These are phyloP conservation scores for Oceanodroma leucorhoa DNA, from an alignment of 2,797 vertebrate genomes.

Conservation along the genomic window DNA sequence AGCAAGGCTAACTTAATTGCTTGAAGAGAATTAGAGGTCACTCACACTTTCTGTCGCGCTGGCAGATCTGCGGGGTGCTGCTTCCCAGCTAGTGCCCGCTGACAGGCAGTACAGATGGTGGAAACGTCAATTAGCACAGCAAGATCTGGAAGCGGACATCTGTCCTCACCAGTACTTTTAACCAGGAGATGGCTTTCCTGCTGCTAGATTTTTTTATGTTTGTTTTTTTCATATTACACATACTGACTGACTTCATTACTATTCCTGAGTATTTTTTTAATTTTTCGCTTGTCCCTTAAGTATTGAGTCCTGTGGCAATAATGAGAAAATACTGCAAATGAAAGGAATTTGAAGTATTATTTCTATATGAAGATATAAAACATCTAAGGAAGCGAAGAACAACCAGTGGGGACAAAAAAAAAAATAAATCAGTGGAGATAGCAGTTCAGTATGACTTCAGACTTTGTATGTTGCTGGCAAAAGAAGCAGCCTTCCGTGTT, in stretches of 20 bases:
- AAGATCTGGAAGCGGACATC: background rate
- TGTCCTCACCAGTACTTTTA: background rate
- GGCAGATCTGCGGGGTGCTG: background rate
- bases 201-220: background rate
- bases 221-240: background rate
- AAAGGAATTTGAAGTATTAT: background rate
- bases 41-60: fast-evolving
- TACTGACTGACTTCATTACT: too few relatives aligned
- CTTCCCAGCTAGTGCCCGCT: fast-evolving
- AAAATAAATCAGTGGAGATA: background rate
- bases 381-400: background rate
- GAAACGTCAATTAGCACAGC: background rate
- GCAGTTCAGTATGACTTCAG: background rate
- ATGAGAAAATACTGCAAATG: background rate
- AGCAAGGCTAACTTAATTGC: background rate
- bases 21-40: background rate
- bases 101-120: conserved; percentile 4
- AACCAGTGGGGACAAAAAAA: background rate
- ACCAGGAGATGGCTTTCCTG: background rate
- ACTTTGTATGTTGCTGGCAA: background rate
- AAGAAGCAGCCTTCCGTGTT: background rate
- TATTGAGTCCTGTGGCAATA: background rate
- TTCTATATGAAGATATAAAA: background rate
- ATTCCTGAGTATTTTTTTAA: background rate
- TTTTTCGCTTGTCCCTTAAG: background rate